Evolutionary conservation across 1,140 invertebrate species (phyloP), one percentile per base, ranked within the genome.

Genomic region (Drosophila bocqueti): DNA sequence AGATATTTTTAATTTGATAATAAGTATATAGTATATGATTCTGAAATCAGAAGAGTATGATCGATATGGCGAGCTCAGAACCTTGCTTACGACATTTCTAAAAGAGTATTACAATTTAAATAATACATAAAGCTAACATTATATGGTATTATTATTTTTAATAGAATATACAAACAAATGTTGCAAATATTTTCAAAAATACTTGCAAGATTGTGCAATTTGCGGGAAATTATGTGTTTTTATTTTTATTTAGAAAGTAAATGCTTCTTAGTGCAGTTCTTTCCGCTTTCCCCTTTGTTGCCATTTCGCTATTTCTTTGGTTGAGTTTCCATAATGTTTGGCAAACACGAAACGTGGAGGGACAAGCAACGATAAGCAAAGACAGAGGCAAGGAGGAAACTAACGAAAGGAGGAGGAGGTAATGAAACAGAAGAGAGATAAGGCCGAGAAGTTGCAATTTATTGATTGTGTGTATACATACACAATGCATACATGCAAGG

Each of bases 391-490:
- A 36, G 1, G 10, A 13, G 26, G n/a, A 54, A 40, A 11, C 26
- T 10, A 45, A 57, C 40, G n/a, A 18, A 45, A 43, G 5, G 26
- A 31, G 15, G n/a, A 36, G 16, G 49, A 15, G 52, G 21, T 16
- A 24, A 10, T 55, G 43, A n/a, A 57, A 54, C 34, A 42, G 47
- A 52, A 57, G 49, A 76, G 29, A 76, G 58, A 52, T 68, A 72
- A 47, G 38, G 55, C 47, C 6, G 59, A 80, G 80, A 89, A 77
- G 68, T 75, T 77, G 68, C 64, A 62, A 64, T 66, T 74, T 87
- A 89, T 86, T 86, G 83, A 86, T 86, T 83, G 63, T 63, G 24
- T 65, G 29, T 62, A 49, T 62, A 49, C 43, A 18, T 58, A 49
- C 24, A 26, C 18, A 49, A 40, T 75, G 50, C 34, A 42, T 24